These are phyloP conservation scores for Polymixis lichenea DNA, from an alignment of 2,888 invertebrate species.

Conservation along the genomic window DNA sequence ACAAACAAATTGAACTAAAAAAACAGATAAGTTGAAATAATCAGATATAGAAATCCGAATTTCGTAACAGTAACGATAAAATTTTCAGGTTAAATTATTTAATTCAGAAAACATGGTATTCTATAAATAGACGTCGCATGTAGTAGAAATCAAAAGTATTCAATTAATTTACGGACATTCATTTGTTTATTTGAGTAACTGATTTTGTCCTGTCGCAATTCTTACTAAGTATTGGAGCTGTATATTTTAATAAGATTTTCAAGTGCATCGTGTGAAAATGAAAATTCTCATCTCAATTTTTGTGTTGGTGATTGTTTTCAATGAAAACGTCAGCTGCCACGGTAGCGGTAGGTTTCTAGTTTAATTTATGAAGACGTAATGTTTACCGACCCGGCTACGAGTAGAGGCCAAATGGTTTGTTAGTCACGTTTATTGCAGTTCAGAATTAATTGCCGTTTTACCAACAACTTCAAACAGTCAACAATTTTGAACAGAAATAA, in stretches of 20 bases:
- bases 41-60: conserved; percentile 39
- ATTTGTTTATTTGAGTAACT: not conserved
- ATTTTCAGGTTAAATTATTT: conserved; percentile 31
- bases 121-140: conserved; percentile 3
- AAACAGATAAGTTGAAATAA: not conserved
- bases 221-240: too few species aligned
- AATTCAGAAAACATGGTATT: conserved; percentile 13
- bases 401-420: not conserved
- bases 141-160: not conserved
- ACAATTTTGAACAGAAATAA: not conserved
- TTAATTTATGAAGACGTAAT: not conserved
- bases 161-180: not conserved
- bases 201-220: too few species aligned
- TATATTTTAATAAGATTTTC: not conserved
- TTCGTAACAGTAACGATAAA: conserved; percentile 50
- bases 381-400: not conserved
- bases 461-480: not conserved
- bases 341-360: conserved; percentile 27
- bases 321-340: conserved; percentile 30
- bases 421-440: not conserved
- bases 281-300: conserved; percentile 29
- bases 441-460: not conserved
- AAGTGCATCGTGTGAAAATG: conserved; percentile 42
- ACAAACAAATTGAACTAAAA: conserved; percentile 34
- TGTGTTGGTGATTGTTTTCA: conserved; percentile 23